These are phyloP conservation scores for Ispidina lecontei DNA, from an alignment of 2,797 vertebrate genomes.

Conservation along the genomic window DNA sequence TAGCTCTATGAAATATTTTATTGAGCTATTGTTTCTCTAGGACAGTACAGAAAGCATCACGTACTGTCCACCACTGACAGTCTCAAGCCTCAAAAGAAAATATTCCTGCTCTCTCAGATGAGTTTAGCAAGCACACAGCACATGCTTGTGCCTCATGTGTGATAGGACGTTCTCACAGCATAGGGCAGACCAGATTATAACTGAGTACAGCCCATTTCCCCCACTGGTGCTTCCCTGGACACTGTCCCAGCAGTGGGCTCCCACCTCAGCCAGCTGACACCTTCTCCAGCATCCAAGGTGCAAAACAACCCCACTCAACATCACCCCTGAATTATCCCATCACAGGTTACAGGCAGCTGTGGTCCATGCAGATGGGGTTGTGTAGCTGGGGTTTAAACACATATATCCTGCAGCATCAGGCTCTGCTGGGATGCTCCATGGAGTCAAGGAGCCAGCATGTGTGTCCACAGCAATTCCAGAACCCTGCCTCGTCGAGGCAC, in stretches of 20 bases:
- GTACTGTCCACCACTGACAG: not conserved
- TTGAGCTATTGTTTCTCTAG: conserved; percentile 1
- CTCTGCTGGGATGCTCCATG: not conserved
- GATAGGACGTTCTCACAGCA: accelerated
- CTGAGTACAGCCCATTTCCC: not conserved
- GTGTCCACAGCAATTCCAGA: not conserved
- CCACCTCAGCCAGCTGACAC: not conserved
- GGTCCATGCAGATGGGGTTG: not conserved
- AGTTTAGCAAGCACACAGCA: not conserved
- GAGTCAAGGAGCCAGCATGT: not conserved
- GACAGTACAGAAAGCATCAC: not conserved
- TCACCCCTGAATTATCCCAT: accelerated
- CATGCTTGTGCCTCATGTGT: accelerated
- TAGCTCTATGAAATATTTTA: not conserved
- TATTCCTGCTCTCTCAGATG: not conserved
- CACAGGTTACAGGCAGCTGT: not conserved
- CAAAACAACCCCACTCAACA: not conserved
- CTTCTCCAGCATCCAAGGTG: not conserved
- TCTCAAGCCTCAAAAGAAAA: not conserved
- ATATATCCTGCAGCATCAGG: accelerated
- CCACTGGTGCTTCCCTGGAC: not conserved
- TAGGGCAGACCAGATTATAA: not conserved
- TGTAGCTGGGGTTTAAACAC: not conserved
- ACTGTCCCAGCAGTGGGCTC: not conserved
- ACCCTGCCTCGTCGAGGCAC: not conserved